Evolutionary conservation across 2,113 vertebrate genomes (phyloP).

Genomic region (rabbit (Oryctolagus cuniculus)): mOryCun1.1 NC_091438.1:6974501-6975000

Average conservation of each 20-base stretch:
- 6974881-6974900: too few species aligned
- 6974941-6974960: too few species aligned
- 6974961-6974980: too few species aligned
- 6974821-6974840: too few species aligned
- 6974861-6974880: too few species aligned
- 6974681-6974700: conserved; percentile 37
- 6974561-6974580: not conserved
- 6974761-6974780: not conserved
- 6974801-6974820: too few species aligned
- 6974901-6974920: too few species aligned
- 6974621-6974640: conserved; percentile 8
- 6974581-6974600: not conserved
- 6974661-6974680: not conserved
- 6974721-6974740: not conserved
- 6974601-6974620: not conserved
- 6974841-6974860: too few species aligned
- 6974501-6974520: not conserved
- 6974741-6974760: not conserved
- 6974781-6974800: too few species aligned
- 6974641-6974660: not conserved
- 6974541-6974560: conserved; percentile 39
- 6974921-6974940: too few species aligned
- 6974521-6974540: conserved; percentile 23
- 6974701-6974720: not conserved
- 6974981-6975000: too few species aligned